Conservation (phyloP, 2,888 invertebrate genomes). For the Kuschelorhynchus macadamiae region DNA sequence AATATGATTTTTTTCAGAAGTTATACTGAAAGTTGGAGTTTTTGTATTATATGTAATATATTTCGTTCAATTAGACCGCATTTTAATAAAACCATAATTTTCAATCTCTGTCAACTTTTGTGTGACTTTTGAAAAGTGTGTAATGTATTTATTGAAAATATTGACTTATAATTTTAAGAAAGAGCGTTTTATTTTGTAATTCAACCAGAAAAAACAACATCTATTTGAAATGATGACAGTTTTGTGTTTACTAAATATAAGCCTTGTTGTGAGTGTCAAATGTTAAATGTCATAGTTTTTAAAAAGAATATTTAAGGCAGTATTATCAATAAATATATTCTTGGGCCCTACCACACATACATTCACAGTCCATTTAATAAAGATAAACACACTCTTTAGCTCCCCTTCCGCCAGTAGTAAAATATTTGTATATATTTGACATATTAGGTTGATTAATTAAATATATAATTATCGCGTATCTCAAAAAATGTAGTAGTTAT, state of each 20-base stretch:
- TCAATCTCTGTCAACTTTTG: slow-evolving; percentile 17
- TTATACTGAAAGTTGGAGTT: slow-evolving; percentile 51
- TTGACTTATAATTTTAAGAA: too few relatives aligned
- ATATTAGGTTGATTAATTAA: slow-evolving; percentile 16
- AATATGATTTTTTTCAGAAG: slow-evolving; percentile 17
- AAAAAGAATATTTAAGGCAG: too few relatives aligned
- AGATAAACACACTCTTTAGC: slow-evolving; percentile 22
- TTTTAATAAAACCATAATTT: slow-evolving; percentile 34
- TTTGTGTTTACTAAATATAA: too few relatives aligned
- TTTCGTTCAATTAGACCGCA: slow-evolving; percentile 44
- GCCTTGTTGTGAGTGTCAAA: too few relatives aligned
- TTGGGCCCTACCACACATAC: slow-evolving; percentile 4
- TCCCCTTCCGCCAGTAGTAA: slow-evolving; percentile 38
- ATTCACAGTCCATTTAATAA: slow-evolving; percentile 15
- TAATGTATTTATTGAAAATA: not conserved
- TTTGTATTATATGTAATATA: slow-evolving; percentile 58
- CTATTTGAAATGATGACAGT: too few relatives aligned
- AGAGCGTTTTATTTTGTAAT: too few relatives aligned
- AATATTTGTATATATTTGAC: slow-evolving; percentile 35
- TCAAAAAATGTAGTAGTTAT: slow-evolving; percentile 24
- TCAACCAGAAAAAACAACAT: not conserved
- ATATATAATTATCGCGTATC: slow-evolving; percentile 16
- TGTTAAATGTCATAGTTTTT: too few relatives aligned
- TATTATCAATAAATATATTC: slow-evolving; percentile 9
- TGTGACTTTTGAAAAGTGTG: slow-evolving; percentile 15